Evolutionary conservation across 2,113 vertebrate genomes (phyloP).

Genomic region (Vidua macroura): DNA sequence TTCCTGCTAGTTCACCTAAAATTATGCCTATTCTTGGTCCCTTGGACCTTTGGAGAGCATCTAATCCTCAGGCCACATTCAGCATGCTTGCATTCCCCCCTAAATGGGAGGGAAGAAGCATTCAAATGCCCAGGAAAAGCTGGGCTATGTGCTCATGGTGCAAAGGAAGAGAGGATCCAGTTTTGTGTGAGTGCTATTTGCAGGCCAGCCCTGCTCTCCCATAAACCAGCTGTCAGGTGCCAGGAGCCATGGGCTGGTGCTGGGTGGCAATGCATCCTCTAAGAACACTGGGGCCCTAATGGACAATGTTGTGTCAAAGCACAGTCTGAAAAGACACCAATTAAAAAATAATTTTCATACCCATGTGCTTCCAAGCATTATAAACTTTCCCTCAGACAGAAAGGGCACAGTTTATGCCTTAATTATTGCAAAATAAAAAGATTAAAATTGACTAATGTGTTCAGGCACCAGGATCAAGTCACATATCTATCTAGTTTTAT

Average conservation of each 20-base stretch:
- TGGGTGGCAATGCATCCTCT: not conserved
- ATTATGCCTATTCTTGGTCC: not conserved
- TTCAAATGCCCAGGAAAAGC: not conserved
- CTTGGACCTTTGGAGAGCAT: not conserved
- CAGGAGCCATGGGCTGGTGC: accelerated
- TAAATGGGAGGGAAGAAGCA: accelerated
- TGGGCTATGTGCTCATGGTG: not conserved
- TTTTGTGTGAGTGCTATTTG: not conserved
- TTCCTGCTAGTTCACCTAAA: not conserved
- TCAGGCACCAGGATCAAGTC: constrained; percentile 47
- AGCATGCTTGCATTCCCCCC: not conserved
- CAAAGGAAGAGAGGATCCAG: not conserved
- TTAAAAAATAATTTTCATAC: constrained; percentile 10
- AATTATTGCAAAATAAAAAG: constrained; percentile 70
- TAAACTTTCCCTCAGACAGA: constrained; percentile 49
- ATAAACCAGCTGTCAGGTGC: not conserved
- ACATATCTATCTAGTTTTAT: constrained; percentile 57
- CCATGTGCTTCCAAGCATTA: not conserved
- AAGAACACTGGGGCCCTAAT: not conserved
- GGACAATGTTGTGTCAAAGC: not conserved
- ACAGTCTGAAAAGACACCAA: constrained; percentile 29
- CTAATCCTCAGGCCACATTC: not conserved
- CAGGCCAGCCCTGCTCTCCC: not conserved
- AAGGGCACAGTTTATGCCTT: constrained; percentile 41
- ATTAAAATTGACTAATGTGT: constrained; percentile 69